Evolutionary conservation across 2,113 vertebrate species (phyloP).

Genomic region (Falcunculus frontatus): DNA sequence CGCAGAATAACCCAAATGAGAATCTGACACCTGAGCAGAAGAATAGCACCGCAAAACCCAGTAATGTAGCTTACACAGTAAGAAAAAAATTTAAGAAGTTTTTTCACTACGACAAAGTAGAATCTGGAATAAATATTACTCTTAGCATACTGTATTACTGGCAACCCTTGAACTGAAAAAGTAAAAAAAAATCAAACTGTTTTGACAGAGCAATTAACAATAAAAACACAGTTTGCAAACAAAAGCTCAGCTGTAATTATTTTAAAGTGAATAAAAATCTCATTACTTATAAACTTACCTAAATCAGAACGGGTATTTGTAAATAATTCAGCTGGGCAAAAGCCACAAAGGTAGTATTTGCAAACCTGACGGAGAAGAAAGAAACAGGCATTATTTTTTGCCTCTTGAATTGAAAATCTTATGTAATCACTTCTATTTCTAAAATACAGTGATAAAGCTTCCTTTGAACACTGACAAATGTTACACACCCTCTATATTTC

Average conservation of each 20-base stretch:
- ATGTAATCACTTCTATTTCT: fast-evolving
- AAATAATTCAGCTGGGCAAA: conserved; percentile 96
- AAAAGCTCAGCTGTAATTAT: neutral
- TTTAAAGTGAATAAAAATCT: neutral
- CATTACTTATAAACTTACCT: conserved; percentile 77
- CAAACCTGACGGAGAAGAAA: conserved; percentile 80
- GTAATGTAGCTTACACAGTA: neutral
- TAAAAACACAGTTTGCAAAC: neutral
- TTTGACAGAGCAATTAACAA: neutral
- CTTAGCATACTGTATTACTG: neutral
- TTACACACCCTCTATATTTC: neutral
- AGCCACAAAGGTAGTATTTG: conserved; percentile 97
- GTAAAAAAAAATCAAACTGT: neutral
- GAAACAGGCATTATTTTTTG: conserved; percentile 17
- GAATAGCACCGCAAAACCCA: neutral
- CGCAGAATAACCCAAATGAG: neutral
- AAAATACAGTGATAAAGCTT: neutral
- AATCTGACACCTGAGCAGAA: neutral
- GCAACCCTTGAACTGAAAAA: neutral
- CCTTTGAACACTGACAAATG: neutral
- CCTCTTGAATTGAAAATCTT: neutral
- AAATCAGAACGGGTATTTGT: conserved; percentile 97
- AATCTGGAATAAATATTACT: neutral
- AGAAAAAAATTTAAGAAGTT: neutral
- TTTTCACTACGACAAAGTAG: neutral